phyloP scores from a whole-genome alignment of 2,888 invertebrate genomes.

The Sacculina carcini region DNA sequence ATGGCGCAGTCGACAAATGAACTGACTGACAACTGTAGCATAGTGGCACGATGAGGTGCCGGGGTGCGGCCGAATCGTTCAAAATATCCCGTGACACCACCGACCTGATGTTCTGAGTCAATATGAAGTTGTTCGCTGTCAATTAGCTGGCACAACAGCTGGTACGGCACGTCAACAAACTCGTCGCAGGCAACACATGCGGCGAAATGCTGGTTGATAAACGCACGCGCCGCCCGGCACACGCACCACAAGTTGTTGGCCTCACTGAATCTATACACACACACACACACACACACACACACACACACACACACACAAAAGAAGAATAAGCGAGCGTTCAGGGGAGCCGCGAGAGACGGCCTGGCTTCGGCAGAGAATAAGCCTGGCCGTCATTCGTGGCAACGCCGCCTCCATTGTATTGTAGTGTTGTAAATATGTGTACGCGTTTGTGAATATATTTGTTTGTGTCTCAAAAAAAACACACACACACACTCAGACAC shows the following conservation, averaged over 20 bases:
- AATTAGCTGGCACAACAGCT: conserved; percentile 44
- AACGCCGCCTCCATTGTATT: too few relatives aligned
- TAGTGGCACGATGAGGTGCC: conserved; percentile 8
- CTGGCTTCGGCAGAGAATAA: too few relatives aligned
- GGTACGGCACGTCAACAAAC: conserved; percentile 50
- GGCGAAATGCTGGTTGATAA: conserved; percentile 61
- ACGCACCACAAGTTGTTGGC: conserved; percentile 55
- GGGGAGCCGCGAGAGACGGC: too few relatives aligned
- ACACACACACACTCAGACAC: too few relatives aligned
- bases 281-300: conserved; percentile 3
- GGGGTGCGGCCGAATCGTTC: not conserved
- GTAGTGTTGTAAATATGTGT: too few relatives aligned
- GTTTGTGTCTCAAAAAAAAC: too few relatives aligned
- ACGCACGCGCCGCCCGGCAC: conserved; percentile 46
- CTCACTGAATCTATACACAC: conserved; percentile 47
- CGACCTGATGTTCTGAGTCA: conserved; percentile 63
- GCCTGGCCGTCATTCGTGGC: too few relatives aligned
- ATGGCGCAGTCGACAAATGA: too few relatives aligned
- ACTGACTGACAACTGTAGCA: too few relatives aligned
- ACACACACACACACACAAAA: too few relatives aligned
- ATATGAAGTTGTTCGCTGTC: conserved; percentile 63
- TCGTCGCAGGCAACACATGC: conserved; percentile 55
- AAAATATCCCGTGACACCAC: conserved; percentile 2
- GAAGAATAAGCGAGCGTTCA: too few relatives aligned
- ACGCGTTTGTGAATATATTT: too few relatives aligned